A percentile compares a stretch with the other conserved stretches of the same genome.
These are phyloP conservation scores for Caranx melampygus DNA, from an alignment of 2,113 vertebrate genomes.

Conservation along the genomic window DNA sequence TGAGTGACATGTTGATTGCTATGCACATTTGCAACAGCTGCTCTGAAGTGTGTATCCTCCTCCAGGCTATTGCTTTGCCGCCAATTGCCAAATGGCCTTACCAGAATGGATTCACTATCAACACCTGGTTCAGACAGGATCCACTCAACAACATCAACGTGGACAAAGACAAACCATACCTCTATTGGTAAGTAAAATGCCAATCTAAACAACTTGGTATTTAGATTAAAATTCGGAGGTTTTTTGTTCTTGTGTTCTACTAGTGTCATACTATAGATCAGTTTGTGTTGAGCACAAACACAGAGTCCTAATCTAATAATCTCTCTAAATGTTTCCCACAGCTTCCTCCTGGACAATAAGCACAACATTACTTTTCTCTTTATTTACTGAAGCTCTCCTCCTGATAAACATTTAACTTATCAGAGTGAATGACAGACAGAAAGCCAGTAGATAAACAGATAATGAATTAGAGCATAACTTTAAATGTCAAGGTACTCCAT, in stretches of 20 bases:
- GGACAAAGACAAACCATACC: slow-evolving; percentile 99
- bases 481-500: slow-evolving; percentile 70
- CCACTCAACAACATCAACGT: slow-evolving; percentile 99
- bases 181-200: slow-evolving; percentile 92
- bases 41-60: slow-evolving; percentile 29
- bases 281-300: not conserved
- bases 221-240: too few species aligned
- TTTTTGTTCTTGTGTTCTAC: not conserved
- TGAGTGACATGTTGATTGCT: slow-evolving; percentile 23
- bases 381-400: not conserved
- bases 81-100: slow-evolving; percentile 99
- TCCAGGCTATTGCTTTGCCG: slow-evolving; percentile 96
- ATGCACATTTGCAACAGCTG: not conserved
- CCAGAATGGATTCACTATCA: slow-evolving; percentile 98
- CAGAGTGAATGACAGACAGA: slow-evolving; percentile 29
- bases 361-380: not conserved
- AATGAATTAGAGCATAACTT: slow-evolving; percentile 55
- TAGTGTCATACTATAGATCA: not conserved
- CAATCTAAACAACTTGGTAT: not conserved
- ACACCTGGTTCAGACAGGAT: slow-evolving; percentile 99
- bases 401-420: slow-evolving; percentile 15
- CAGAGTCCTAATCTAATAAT: not conserved
- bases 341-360: not conserved
- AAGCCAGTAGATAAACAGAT: slow-evolving; percentile 60
- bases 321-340: not conserved